A percentile compares a stretch with the other conserved stretches of the same genome.
Evolutionary conservation across 1,140 invertebrate species (phyloP).

Genomic region (Agrilus planipennis): DNA sequence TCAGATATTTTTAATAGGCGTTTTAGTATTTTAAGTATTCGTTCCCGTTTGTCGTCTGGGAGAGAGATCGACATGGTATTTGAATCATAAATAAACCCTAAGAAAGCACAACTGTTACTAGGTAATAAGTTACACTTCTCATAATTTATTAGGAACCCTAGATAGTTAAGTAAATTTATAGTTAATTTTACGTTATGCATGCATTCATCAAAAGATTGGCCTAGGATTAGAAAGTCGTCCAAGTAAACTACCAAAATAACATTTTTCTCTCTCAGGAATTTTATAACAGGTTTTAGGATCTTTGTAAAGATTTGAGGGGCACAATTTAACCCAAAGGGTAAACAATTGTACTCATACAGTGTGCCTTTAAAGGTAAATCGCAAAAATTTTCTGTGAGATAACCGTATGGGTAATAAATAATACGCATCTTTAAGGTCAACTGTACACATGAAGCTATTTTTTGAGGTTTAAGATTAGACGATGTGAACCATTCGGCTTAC

Average conservation of each 20-base stretch:
- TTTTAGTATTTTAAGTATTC: not conserved
- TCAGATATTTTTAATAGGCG: not conserved
- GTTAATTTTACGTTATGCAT: not conserved
- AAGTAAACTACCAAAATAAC: not conserved
- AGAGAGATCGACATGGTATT: not conserved
- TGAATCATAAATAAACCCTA: not conserved
- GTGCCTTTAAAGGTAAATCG: not conserved
- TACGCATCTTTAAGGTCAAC: not conserved
- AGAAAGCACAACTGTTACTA: not conserved
- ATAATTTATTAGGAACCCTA: not conserved
- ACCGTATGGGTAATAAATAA: not conserved
- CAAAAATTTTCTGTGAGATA: not conserved
- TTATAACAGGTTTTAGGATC: not conserved
- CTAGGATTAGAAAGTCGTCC: not conserved
- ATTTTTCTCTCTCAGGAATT: not conserved
- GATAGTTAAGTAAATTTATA: not conserved
- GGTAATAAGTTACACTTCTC: not conserved
- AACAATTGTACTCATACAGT: not conserved
- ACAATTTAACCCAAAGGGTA: slow-evolving; percentile 1
- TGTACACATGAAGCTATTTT: not conserved
- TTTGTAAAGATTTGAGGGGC: no score
- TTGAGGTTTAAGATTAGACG: not conserved
- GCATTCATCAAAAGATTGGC: not conserved
- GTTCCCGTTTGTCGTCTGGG: not conserved
- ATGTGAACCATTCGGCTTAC: not conserved